Evolutionary conservation across 2,888 invertebrate genomes (phyloP).

Genomic region (Callyntrura sp.): DNA sequence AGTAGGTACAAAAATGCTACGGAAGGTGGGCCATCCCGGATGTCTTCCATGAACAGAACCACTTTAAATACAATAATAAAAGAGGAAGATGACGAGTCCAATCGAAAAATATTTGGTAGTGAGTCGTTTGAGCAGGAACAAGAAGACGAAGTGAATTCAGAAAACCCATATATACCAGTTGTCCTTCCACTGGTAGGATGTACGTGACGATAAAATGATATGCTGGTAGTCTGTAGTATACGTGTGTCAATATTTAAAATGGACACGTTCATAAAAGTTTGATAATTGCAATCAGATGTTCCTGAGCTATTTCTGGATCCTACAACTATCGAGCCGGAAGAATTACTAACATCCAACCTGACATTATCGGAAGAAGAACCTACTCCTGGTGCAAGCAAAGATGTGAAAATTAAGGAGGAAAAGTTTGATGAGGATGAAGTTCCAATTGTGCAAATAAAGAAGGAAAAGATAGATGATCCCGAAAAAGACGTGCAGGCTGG

Average conservation of each 20-base stretch:
- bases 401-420: slow-evolving; percentile 64
- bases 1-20: slow-evolving; percentile 61
- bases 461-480: slow-evolving; percentile 45
- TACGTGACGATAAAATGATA: slow-evolving; percentile 57
- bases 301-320: slow-evolving; percentile 51
- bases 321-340: neutral
- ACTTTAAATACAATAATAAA: slow-evolving; percentile 71
- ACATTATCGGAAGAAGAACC: neutral
- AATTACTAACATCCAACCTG: neutral
- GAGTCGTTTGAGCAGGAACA: slow-evolving; percentile 62
- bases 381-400: slow-evolving; percentile 15
- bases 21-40: slow-evolving; percentile 69
- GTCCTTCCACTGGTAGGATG: slow-evolving; percentile 78
- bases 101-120: slow-evolving; percentile 72
- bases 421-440: slow-evolving; percentile 54
- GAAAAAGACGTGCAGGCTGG: neutral
- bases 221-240: too few species aligned
- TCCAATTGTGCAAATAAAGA: slow-evolving; percentile 28
- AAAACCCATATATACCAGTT: slow-evolving; percentile 72
- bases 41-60: slow-evolving; percentile 69
- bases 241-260: too few species aligned
- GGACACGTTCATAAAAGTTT: too few species aligned
- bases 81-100: slow-evolving; percentile 73
- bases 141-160: slow-evolving; percentile 57
- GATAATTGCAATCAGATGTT: slow-evolving; percentile 17